Evolutionary conservation across 2,888 invertebrate genomes (phyloP), one percentile per base, ranked within the genome.

Genomic region (Cerastis rubricosa): DNA sequence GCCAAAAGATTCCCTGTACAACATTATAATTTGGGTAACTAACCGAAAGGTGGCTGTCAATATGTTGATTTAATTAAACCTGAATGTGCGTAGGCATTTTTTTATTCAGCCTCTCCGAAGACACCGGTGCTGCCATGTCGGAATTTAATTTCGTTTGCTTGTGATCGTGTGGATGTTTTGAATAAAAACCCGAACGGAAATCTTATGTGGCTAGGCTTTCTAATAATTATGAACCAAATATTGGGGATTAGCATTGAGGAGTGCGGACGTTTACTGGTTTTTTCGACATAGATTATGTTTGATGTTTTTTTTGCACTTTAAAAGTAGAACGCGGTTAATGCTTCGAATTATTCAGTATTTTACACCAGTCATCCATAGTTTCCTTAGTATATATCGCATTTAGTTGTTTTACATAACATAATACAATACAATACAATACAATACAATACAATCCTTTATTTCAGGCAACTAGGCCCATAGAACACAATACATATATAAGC

Each of bases 121-220:
- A 79, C 84, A 83, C 76, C 88, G 70, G 59, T 57, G 65, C 12
- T 69, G 86, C 78, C 75, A 81, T 81, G 84, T 68, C 70, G 90
- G 91, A 92, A 92, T 92, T 92, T 91, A 91, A 92, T 92, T 92
- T 91, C 81, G 88, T 83, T 81, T 83, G 88, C 87, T 87, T 90
- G 88, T 90, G 87, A 90, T 89, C 89, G 86, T 76, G 65, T 81
- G 87, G 88, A 92, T 92, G 91, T 91, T 92, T 92, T 89, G 89
- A 91, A 91, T 91, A 89, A 90, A 91, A 89, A 75, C 81, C 75
- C 77, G 78, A 87, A 87, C 78, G 83, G 73, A 89, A 90, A 91
- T 89, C 88, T 87, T 84, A 85, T n/a, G n/a, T n/a, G n/a, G n/a
- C n/a, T n/a, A n/a, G n/a, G n/a, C n/a, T n/a, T 88, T 89, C 70